Percentiles rank a stretch among this genome's conserved stretches.
Evolutionary conservation across 2,888 invertebrate genomes (phyloP).

Genomic region (Atrina japonica): DNA sequence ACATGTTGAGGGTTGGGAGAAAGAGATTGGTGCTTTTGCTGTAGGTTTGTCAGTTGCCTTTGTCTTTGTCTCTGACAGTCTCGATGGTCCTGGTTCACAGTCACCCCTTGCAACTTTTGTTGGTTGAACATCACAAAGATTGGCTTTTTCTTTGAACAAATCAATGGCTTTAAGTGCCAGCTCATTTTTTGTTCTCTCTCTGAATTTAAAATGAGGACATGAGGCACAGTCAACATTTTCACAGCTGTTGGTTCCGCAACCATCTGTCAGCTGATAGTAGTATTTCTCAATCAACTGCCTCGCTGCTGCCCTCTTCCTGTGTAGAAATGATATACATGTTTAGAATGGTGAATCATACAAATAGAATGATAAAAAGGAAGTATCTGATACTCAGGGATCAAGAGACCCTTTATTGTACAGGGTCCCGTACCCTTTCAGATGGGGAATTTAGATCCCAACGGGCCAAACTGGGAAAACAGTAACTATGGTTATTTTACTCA

Average conservation of each 20-base stretch:
- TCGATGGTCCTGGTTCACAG: slow-evolving; percentile 38
- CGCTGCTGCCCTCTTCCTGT: slow-evolving; percentile 83
- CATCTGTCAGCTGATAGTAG: slow-evolving; percentile 94
- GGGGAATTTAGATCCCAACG: too few species aligned
- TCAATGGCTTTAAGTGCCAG: slow-evolving; percentile 94
- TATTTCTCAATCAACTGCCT: slow-evolving; percentile 92
- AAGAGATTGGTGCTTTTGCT: slow-evolving; percentile 17
- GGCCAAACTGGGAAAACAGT: too few species aligned
- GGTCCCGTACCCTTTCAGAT: too few species aligned
- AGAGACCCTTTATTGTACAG: too few species aligned
- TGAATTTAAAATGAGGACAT: slow-evolving; percentile 81
- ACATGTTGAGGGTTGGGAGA: slow-evolving; percentile 28
- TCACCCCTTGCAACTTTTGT: slow-evolving; percentile 68
- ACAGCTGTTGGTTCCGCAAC: slow-evolving; percentile 94
- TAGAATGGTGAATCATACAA: too few species aligned
- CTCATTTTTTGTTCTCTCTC: slow-evolving; percentile 90
- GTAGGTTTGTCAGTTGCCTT: slow-evolving; percentile 13
- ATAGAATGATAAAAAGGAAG: too few species aligned
- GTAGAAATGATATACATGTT: slow-evolving; percentile 19
- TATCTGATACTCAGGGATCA: too few species aligned
- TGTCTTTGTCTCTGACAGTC: background rate
- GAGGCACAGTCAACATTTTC: slow-evolving; percentile 94
- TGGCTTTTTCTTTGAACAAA: slow-evolving; percentile 91
- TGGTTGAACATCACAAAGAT: slow-evolving; percentile 86
- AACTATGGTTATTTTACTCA: too few species aligned